Evolutionary conservation across 2,888 invertebrate genomes (phyloP).

Genomic region (Orchestes rusci): DNA sequence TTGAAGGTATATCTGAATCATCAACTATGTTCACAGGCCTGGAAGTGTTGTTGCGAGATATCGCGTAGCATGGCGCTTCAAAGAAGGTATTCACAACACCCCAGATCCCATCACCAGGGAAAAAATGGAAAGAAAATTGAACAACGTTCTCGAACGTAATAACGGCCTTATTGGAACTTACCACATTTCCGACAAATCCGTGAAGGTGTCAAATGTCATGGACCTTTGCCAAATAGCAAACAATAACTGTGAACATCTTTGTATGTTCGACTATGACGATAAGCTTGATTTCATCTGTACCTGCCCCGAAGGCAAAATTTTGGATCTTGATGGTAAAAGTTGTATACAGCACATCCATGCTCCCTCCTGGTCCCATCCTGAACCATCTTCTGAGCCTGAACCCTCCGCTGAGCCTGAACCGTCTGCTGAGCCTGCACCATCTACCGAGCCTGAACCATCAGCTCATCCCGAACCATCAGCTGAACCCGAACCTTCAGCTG

Average conservation of each 20-base stretch:
- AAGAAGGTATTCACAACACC: conserved; percentile 43
- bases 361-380: conserved; percentile 21
- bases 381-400: conserved; percentile 18
- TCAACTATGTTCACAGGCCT: conserved; percentile 46
- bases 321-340: conserved; percentile 46
- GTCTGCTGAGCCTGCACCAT: conserved; percentile 34
- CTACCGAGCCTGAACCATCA: conserved; percentile 34
- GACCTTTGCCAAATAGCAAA: conserved; percentile 61
- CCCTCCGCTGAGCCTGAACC: conserved; percentile 31
- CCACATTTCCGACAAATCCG: conserved; percentile 47
- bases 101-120: conserved; percentile 48
- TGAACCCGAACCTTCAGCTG: conserved; percentile 34
- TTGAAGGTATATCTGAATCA: neutral
- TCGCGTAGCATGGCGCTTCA: conserved; percentile 58
- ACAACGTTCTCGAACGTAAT: conserved; percentile 46
- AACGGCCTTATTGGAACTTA: conserved; percentile 47
- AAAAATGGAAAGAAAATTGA: conserved; percentile 46
- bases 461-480: conserved; percentile 25
- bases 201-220: conserved; percentile 51
- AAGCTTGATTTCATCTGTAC: conserved; percentile 56
- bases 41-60: conserved; percentile 61
- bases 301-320: conserved; percentile 52
- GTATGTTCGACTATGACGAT: conserved; percentile 57
- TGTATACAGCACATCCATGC: conserved; percentile 35
- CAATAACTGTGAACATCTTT: conserved; percentile 59